phyloP scores from a whole-genome alignment of 2,113 vertebrate species.

The Labeo rohita region DNA sequence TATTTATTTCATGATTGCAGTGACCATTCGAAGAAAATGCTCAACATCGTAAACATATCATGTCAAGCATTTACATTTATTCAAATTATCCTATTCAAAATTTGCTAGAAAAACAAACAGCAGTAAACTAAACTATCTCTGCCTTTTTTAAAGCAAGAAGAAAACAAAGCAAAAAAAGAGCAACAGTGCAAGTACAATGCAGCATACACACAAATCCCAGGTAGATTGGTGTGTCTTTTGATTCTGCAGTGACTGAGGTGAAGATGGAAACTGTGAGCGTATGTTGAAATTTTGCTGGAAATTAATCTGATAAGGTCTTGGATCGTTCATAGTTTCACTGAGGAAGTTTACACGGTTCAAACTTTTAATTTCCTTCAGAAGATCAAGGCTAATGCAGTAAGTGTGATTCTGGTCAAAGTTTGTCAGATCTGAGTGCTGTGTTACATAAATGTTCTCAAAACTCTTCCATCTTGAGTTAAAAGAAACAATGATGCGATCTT shows the following conservation, averaged over 20 bases:
- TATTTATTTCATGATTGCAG: too few relatives aligned
- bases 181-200: too few relatives aligned
- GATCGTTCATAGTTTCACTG: neutral
- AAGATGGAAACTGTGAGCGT: neutral
- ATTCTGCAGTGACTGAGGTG: neutral
- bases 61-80: too few relatives aligned
- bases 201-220: too few relatives aligned
- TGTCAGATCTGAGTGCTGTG: neutral
- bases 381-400: neutral
- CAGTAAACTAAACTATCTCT: too few relatives aligned
- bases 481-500: constrained; percentile 47
- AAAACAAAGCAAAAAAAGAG: too few relatives aligned
- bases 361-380: neutral
- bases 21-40: too few relatives aligned
- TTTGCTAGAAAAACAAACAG: too few relatives aligned
- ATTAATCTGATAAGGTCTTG: neutral
- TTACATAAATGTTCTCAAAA: constrained; percentile 38
- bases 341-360: neutral
- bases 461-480: neutral
- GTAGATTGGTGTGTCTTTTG: too few relatives aligned
- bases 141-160: too few relatives aligned
- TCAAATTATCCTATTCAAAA: too few relatives aligned
- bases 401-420: constrained; percentile 37
- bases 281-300: neutral
- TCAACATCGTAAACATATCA: too few relatives aligned